Evolutionary conservation across 2,113 vertebrate genomes (phyloP).

Genomic region (Microcebus griseorufus): DNA sequence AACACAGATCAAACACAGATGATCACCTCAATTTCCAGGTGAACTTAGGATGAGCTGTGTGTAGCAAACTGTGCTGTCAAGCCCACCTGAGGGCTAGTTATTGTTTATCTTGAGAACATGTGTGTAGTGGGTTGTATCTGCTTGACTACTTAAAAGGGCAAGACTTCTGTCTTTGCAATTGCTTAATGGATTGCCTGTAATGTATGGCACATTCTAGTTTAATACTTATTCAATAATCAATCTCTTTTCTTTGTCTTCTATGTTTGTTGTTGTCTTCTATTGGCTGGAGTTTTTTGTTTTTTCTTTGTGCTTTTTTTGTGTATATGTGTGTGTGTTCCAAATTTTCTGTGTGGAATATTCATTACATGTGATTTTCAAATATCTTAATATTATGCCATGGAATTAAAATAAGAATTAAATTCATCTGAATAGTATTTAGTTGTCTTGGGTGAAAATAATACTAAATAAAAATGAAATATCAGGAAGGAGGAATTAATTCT

Average conservation of each 20-base stretch:
- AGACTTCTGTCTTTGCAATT: background rate
- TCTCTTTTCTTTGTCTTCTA: background rate
- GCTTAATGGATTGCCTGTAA: background rate
- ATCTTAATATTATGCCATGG: background rate
- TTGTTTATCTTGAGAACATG: background rate
- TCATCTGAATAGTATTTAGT: background rate
- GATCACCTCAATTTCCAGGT: background rate
- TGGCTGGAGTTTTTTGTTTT: background rate
- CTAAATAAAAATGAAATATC: background rate
- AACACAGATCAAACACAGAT: background rate
- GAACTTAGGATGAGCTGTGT: background rate
- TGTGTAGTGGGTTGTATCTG: background rate
- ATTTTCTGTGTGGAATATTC: background rate
- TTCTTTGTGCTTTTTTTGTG: background rate
- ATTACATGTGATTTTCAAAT: background rate
- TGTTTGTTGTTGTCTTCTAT: background rate
- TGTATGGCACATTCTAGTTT: background rate
- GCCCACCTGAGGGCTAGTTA: background rate
- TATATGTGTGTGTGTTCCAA: background rate
- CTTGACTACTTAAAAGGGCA: background rate
- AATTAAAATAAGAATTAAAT: constrained; percentile 25
- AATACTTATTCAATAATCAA: background rate
- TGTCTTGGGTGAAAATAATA: constrained; percentile 21
- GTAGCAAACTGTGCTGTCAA: background rate
- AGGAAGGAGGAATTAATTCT: constrained; percentile 23